These are phyloP conservation scores for Medauroidea extradentata DNA, from an alignment of 1,140 invertebrate genomes.

Conservation along the genomic window DNA sequence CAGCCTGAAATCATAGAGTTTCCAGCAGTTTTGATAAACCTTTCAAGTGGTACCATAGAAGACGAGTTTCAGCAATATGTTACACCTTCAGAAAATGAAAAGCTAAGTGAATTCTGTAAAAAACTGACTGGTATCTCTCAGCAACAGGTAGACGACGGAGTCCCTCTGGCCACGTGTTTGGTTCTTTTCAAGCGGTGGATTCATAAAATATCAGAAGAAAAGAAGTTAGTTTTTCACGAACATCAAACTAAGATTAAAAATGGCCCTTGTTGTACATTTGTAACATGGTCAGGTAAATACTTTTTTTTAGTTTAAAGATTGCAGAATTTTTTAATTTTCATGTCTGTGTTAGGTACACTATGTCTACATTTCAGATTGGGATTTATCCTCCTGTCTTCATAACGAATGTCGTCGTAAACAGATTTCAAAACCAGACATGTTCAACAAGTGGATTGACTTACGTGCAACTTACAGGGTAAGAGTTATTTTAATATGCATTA, in stretches of 20 bases:
- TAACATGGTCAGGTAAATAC: constrained; percentile 40
- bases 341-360: too few relatives aligned
- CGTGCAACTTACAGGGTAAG: constrained; percentile 8
- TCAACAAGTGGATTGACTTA: constrained; percentile 14
- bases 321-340: background rate
- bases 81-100: constrained; percentile 55
- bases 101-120: constrained; percentile 60
- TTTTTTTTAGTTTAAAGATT: background rate
- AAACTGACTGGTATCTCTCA: constrained; percentile 57
- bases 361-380: constrained; percentile 43
- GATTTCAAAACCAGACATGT: constrained; percentile 1
- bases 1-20: constrained; percentile 67
- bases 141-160: constrained; percentile 43
- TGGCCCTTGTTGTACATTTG: constrained; percentile 41
- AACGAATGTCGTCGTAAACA: constrained; percentile 47
- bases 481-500: too few relatives aligned
- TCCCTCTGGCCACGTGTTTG: constrained; percentile 42
- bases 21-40: constrained; percentile 63
- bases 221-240: constrained; percentile 37
- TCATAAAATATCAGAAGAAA: constrained; percentile 35
- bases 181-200: constrained; percentile 46
- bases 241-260: constrained; percentile 26
- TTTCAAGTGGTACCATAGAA: constrained; percentile 51
- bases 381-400: constrained; percentile 45
- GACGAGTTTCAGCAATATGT: constrained; percentile 62